Conservation (phyloP, 2,888 invertebrate species). For the Andrena praecox region DNA sequence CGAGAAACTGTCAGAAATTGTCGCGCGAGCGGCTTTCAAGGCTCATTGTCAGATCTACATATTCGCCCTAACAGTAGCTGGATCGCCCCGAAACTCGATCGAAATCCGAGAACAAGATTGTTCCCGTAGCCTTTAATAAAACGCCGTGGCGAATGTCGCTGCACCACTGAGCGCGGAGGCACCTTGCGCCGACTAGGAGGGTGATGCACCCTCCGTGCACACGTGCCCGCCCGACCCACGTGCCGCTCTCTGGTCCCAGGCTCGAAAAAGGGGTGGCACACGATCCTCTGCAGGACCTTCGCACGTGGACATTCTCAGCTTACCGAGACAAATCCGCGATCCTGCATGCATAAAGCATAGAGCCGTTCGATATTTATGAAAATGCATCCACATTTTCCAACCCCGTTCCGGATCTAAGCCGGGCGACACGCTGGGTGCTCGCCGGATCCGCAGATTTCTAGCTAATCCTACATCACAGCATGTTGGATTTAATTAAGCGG, state of each 20-base stretch:
- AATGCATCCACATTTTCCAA: slow-evolving; percentile 80
- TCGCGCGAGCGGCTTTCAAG: too few relatives aligned
- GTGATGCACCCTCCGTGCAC: slow-evolving; percentile 72
- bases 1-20: too few relatives aligned
- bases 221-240: slow-evolving; percentile 78
- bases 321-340: slow-evolving; percentile 85
- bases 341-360: slow-evolving; percentile 84
- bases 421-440: slow-evolving; percentile 31
- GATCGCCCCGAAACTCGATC: slow-evolving; percentile 40
- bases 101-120: slow-evolving; percentile 50
- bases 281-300: slow-evolving; percentile 67
- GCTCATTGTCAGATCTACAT: neutral
- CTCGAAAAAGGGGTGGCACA: slow-evolving; percentile 63
- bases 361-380: slow-evolving; percentile 84
- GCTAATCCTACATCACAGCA: neutral
- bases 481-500: neutral
- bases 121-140: slow-evolving; percentile 63
- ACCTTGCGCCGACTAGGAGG: slow-evolving; percentile 76
- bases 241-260: slow-evolving; percentile 76
- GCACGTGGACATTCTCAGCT: slow-evolving; percentile 85
- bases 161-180: slow-evolving; percentile 68
- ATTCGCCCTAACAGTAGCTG: neutral
- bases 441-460: neutral
- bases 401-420: neutral
- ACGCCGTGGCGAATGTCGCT: slow-evolving; percentile 68